phyloP scores from a whole-genome alignment of 2,797 vertebrate species.

The Halcyon chelicuti region DNA sequence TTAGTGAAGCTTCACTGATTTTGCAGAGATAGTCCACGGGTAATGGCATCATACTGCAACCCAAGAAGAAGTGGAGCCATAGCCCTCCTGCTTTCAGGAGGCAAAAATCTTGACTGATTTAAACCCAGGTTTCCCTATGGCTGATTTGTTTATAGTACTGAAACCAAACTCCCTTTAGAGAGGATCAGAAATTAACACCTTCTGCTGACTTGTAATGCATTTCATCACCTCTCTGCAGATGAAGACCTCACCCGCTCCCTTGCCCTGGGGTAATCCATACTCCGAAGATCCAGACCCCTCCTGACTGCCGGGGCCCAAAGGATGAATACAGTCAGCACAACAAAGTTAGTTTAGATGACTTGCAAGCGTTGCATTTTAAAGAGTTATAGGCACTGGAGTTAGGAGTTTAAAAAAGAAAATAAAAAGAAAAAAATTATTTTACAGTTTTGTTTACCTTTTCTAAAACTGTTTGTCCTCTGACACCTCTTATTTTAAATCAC shows the following conservation, averaged over 20 bases:
- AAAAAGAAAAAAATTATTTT: not conserved
- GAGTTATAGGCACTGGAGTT: not conserved
- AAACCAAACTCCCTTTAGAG: not conserved
- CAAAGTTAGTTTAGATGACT: not conserved
- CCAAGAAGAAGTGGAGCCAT: not conserved
- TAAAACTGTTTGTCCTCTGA: not conserved
- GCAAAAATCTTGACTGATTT: not conserved
- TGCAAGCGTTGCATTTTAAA: not conserved
- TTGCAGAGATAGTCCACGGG: not conserved
- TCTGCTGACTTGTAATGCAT: not conserved
- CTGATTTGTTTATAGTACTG: not conserved
- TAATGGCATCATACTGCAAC: not conserved
- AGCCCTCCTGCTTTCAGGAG: not conserved
- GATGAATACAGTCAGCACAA: not conserved
- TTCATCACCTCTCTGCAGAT: not conserved
- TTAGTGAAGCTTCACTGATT: not conserved
- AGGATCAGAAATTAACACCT: not conserved
- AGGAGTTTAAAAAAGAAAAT: not conserved
- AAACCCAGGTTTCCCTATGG: not conserved
- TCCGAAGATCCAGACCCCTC: not conserved
- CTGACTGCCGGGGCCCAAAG: not conserved
- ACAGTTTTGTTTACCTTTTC: not conserved
- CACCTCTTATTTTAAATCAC: not conserved
- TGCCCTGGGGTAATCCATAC: not conserved
- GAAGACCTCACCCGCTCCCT: not conserved